Evolutionary conservation across 2,797 vertebrate species (phyloP).

Genomic region (Phrynocephalus forsythii): DNA sequence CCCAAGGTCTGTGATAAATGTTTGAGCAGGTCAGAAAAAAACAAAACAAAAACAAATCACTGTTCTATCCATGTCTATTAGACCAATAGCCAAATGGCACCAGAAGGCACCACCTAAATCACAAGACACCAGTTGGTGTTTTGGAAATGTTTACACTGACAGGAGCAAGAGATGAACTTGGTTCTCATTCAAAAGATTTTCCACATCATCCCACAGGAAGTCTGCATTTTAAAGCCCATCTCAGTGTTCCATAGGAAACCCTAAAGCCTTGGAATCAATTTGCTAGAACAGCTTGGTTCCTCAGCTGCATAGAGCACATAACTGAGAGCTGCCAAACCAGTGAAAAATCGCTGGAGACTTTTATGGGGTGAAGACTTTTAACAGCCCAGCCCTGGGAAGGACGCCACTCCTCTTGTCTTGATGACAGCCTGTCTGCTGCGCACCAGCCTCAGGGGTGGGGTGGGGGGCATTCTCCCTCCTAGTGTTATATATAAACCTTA

Average conservation of each 20-base stretch:
- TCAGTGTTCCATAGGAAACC: neutral
- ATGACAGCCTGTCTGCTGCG: constrained; percentile 4
- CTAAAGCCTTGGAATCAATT: neutral
- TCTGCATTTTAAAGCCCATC: neutral
- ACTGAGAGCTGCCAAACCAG: neutral
- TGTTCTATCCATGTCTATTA: neutral
- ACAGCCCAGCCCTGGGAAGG: neutral
- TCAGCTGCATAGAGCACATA: neutral
- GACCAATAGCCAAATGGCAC: neutral
- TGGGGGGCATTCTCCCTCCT: neutral
- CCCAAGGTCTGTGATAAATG: neutral
- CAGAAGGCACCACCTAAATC: neutral
- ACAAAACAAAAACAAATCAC: too few relatives aligned
- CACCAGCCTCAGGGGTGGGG: constrained; percentile 32
- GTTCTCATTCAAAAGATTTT: neutral
- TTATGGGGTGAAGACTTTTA: constrained; percentile 6
- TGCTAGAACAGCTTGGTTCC: neutral
- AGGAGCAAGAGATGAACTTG: neutral
- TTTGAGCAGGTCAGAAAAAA: neutral
- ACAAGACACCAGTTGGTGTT: neutral
- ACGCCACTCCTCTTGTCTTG: constrained; percentile 33
- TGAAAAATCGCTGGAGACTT: neutral
- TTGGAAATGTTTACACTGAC: neutral
- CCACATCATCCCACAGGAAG: neutral
- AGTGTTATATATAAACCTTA: constrained; percentile 51